A percentile compares a stretch with the other conserved stretches of the same genome.
Evolutionary conservation across 2,113 vertebrate genomes (phyloP).

Genomic region (Indicator maculatus): DNA sequence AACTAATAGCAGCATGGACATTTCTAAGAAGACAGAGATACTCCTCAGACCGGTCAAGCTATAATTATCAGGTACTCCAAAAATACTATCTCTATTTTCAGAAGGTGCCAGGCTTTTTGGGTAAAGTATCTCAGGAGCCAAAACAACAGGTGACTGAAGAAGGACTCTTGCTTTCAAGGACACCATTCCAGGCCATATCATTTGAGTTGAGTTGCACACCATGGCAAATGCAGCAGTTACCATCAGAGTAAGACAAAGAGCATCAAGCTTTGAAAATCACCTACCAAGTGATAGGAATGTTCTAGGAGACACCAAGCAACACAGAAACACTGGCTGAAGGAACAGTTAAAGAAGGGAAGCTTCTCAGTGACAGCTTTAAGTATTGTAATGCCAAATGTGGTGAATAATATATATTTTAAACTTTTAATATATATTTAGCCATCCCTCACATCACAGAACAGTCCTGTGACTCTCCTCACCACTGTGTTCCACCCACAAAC

Average conservation of each 20-base stretch:
- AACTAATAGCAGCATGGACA: not conserved
- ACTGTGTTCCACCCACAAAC: not conserved
- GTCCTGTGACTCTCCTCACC: not conserved
- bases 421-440: not conserved
- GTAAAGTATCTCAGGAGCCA: not conserved
- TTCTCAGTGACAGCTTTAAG: not conserved
- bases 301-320: not conserved
- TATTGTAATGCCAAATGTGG: not conserved
- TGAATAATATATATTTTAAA: not conserved
- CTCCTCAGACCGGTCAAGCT: not conserved
- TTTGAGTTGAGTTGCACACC: not conserved
- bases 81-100: not conserved
- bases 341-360: not conserved
- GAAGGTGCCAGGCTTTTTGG: not conserved
- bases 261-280: not conserved
- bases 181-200: not conserved
- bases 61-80: not conserved
- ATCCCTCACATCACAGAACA: not conserved
- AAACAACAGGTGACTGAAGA: not conserved
- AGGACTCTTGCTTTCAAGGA: not conserved
- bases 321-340: not conserved
- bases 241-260: not conserved
- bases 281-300: no score
- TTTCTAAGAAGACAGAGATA: not conserved
- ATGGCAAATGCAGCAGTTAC: accelerated